Percentiles rank a stretch among this genome's conserved stretches.
Conservation (phyloP, 2,113 vertebrate genomes). For the Plestiodon gilberti region DNA sequence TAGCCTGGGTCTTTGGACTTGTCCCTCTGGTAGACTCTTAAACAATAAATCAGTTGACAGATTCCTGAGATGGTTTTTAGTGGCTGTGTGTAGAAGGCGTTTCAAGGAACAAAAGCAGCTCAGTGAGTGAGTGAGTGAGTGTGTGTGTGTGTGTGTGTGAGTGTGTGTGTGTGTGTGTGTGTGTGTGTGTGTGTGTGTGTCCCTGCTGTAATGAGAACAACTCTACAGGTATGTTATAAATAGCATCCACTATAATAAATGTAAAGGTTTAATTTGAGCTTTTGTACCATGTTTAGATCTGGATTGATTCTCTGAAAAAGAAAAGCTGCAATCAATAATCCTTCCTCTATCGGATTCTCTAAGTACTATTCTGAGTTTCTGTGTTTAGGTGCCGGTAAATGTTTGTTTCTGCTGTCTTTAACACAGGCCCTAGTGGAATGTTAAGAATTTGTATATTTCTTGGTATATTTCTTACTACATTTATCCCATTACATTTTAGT, state of each 20-base stretch:
- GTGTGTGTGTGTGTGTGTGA: background rate
- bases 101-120: constrained; percentile 13
- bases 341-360: constrained; percentile 39
- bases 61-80: constrained; percentile 53
- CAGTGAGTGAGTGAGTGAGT: constrained; percentile 33
- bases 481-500: constrained; percentile 10
- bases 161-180: background rate
- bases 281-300: constrained; percentile 44
- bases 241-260: constrained; percentile 49
- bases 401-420: constrained; percentile 34
- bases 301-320: constrained; percentile 57
- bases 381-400: constrained; percentile 45
- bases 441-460: constrained; percentile 18
- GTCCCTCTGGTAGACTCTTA: constrained; percentile 35
- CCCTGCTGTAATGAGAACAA: constrained; percentile 56
- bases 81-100: constrained; percentile 25
- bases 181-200: no score
- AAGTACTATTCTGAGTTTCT: constrained; percentile 44
- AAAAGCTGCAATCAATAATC: constrained; percentile 47
- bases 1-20: constrained; percentile 38
- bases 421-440: background rate
- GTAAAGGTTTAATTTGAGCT: constrained; percentile 47
- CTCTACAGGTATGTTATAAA: constrained; percentile 47
- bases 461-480: background rate
- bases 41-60: constrained; percentile 58